Conservation (phyloP, 2,888 invertebrate species). For the Apamea epomidion region DNA sequence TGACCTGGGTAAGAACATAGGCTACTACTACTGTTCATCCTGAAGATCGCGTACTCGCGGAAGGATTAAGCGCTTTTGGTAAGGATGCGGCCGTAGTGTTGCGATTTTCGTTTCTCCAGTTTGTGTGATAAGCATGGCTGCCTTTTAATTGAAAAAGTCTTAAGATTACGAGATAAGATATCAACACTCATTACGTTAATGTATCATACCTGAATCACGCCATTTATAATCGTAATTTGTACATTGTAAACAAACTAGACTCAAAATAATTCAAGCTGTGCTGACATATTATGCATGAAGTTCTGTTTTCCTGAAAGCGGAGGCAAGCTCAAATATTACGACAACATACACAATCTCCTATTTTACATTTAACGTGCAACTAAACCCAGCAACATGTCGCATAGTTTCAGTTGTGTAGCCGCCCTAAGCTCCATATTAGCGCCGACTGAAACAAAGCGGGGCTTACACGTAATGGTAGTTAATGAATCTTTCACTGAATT, state of each 20-base stretch:
- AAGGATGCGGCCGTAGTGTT: neutral
- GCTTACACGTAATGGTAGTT: constrained; percentile 59
- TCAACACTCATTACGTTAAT: neutral
- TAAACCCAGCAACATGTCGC: constrained; percentile 31
- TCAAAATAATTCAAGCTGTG: neutral
- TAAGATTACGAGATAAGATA: neutral
- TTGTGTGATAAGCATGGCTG: no score
- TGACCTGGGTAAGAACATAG: no score
- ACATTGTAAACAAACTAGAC: neutral
- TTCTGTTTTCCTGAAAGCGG: neutral
- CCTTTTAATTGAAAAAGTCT: no score
- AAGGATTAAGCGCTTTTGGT: neutral
- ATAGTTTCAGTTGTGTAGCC: constrained; percentile 25
- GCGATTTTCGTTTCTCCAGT: no score
- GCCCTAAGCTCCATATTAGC: constrained; percentile 56
- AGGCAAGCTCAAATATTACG: constrained; percentile 13
- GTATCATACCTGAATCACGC: neutral
- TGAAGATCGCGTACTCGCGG: neutral
- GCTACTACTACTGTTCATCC: neutral
- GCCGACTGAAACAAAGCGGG: constrained; percentile 55
- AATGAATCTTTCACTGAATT: constrained; percentile 62
- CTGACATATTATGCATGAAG: neutral
- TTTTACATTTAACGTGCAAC: constrained; percentile 11
- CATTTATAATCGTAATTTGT: neutral
- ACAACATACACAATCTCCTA: neutral